Evolutionary conservation across 2,888 invertebrate genomes (phyloP).

Genomic region (Sympetrum striolatum): DNA sequence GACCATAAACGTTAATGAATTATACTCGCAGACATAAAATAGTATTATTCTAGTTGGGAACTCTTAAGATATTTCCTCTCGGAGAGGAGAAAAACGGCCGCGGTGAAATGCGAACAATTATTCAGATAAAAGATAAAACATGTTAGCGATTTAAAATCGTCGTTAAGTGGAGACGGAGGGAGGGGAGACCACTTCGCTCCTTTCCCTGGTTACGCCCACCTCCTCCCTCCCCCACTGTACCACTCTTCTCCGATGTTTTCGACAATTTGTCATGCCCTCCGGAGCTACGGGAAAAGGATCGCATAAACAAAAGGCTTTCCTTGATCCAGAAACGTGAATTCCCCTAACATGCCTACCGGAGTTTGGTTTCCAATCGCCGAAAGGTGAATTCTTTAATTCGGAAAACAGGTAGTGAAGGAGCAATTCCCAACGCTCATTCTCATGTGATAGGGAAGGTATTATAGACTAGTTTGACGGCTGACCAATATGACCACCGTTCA

Average conservation of each 20-base stretch:
- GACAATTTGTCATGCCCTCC: too few relatives aligned
- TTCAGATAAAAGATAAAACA: neutral
- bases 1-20: neutral
- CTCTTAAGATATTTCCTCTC: neutral
- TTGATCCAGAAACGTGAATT: too few relatives aligned
- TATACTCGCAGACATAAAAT: neutral
- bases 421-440: too few relatives aligned
- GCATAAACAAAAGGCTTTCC: too few relatives aligned
- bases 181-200: neutral
- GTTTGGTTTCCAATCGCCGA: too few relatives aligned
- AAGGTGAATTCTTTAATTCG: too few relatives aligned
- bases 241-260: neutral
- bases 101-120: neutral
- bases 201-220: neutral
- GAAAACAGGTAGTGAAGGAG: too few relatives aligned
- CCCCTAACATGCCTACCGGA: too few relatives aligned
- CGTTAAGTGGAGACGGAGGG: neutral
- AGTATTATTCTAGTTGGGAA: neutral
- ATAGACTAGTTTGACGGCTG: too few relatives aligned
- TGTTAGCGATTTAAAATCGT: neutral
- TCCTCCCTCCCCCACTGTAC: neutral
- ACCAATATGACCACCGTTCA: too few relatives aligned
- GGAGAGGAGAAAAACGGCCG: neutral
- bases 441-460: too few relatives aligned
- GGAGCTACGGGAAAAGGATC: too few relatives aligned